Evolutionary conservation across 2,888 invertebrate genomes (phyloP).

Genomic region (Glomeris marginata): DNA sequence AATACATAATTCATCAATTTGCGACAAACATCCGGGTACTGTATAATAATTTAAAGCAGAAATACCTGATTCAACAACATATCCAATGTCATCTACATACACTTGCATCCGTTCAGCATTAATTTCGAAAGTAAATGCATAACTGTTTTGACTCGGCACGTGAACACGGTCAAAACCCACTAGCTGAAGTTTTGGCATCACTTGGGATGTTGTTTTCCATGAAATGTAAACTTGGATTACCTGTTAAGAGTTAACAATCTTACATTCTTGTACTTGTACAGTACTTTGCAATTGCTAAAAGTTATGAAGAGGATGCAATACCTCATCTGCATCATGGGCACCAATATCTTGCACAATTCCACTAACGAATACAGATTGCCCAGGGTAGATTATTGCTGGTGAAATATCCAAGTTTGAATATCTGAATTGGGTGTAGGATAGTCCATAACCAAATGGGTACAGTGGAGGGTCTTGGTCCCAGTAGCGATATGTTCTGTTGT

Average conservation of each 20-base stretch:
- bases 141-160: slow-evolving; percentile 3
- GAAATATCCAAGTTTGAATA: not conserved
- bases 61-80: slow-evolving; percentile 9
- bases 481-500: slow-evolving; percentile 2
- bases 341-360: slow-evolving; percentile 7
- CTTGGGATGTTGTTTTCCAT: slow-evolving; percentile 8
- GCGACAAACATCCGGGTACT: not conserved
- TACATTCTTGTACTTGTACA: not conserved
- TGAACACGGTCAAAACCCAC: slow-evolving; percentile 11
- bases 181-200: slow-evolving; percentile 11
- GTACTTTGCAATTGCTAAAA: not conserved
- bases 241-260: not conserved
- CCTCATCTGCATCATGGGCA: slow-evolving; percentile 11
- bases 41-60: not conserved
- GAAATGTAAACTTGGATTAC: slow-evolving; percentile 14
- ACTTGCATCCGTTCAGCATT: slow-evolving; percentile 8
- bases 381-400: not conserved
- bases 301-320: too few relatives aligned
- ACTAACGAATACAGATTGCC: too few relatives aligned
- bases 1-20: not conserved
- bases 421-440: not conserved
- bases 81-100: slow-evolving; percentile 10
- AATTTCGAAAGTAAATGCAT: not conserved
- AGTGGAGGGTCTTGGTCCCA: not conserved
- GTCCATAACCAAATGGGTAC: slow-evolving; percentile 4